Base-by-base conservation (phyloP, 2,113 vertebrate genomes). In the Plestiodon gilberti region DNA sequence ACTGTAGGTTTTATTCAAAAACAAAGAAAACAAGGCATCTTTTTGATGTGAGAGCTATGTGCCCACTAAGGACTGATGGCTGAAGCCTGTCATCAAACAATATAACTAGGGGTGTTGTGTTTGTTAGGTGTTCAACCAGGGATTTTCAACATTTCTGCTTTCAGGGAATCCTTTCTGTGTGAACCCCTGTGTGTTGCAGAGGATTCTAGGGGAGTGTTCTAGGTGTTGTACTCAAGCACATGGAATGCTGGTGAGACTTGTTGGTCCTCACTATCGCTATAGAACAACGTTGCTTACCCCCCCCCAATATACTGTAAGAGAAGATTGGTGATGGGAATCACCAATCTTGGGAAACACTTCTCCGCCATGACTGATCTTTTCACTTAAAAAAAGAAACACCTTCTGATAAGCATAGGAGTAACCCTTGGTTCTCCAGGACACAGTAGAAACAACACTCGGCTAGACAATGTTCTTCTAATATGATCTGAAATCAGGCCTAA, bases 1-100 rank as follows among this genome's bases (percentile, higher is more conserved):
- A 84, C 71, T 84, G 7, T 38, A 61, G 65, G 83, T 81, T 87
- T 88, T 76, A 89, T 89, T 79, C 38, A 78, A 88, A 91, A 88
- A 43, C 15, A 15, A 81, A 79, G n/a, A 74, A 74, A 87, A 81
- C 5, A 80, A 35, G 30, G 30, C 18, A 48, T 81, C 23, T 30
- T 28, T 89, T 22, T 73, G 90, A 87, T 80, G 70, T 87, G 82
- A 48, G 69, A 33, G 76, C 76, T 84, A 64, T 80, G 3, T 86
- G 70, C 78, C 81, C 80, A 40, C 1, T 85, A 82, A 35, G 88
- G 81, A 85, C 25, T 85, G 20, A 70, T 81, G 69, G 38, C 11
- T 38, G 18, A 86, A 40, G 87, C 38, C 48, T 82, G 75, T 40
- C 67, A 86, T 81, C 48, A 81, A 52, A 88, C 28, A n/a, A 64